phyloP scores from a whole-genome alignment of 2,888 invertebrate genomes.

The Acanthosepion lycidas region DNA sequence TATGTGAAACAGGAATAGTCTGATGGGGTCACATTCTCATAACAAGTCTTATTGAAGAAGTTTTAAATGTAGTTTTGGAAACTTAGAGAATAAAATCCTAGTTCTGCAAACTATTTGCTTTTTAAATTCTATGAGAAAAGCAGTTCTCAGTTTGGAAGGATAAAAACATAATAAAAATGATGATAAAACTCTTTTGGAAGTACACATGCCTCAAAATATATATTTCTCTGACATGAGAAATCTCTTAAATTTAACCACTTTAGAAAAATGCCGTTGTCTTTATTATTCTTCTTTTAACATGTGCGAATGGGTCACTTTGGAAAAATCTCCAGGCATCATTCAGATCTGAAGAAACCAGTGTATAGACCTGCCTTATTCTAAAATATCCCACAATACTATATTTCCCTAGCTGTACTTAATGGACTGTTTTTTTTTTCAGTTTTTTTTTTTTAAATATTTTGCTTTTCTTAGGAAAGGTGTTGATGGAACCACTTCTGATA shows the following conservation, averaged over 20 bases:
- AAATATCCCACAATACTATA: not conserved
- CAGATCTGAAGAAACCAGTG: not conserved
- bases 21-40: not conserved
- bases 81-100: not conserved
- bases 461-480: not conserved
- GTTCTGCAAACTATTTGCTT: not conserved
- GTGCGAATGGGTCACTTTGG: not conserved
- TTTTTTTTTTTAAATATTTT: not conserved
- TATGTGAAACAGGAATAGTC: not conserved
- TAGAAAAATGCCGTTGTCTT: not conserved
- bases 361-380: not conserved
- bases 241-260: not conserved
- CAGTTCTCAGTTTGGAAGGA: not conserved
- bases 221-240: not conserved
- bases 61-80: not conserved
- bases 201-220: not conserved
- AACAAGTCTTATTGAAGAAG: not conserved
- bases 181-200: not conserved
- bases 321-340: not conserved
- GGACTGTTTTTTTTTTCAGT: not conserved
- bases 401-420: not conserved
- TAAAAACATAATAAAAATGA: not conserved
- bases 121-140: not conserved
- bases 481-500: conserved; percentile 33
- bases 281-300: not conserved